phyloP scores from a whole-genome alignment of 2,797 vertebrate species.

The Peromyscus nudipes region DNA sequence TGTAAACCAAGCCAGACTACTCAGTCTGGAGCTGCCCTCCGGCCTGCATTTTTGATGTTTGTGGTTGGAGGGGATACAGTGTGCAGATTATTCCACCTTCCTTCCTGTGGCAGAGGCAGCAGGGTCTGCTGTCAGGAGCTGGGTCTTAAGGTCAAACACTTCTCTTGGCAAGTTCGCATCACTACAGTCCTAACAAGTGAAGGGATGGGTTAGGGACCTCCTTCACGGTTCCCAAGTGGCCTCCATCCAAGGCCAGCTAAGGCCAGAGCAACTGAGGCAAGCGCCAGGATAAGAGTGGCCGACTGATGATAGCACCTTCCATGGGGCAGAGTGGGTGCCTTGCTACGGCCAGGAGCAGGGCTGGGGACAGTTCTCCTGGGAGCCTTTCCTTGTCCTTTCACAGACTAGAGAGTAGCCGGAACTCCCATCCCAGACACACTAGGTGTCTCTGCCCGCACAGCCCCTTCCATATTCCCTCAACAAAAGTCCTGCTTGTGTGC shows the following conservation, averaged over 20 bases:
- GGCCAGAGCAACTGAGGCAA: not conserved
- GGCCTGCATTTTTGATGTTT: rapidly evolving
- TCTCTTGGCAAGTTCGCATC: not conserved
- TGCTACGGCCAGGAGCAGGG: not conserved
- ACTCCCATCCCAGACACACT: not conserved
- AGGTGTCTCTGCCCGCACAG: not conserved
- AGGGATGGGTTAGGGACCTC: not conserved
- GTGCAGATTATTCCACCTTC: not conserved
- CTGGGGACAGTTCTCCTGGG: not conserved
- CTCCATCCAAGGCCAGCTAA: not conserved
- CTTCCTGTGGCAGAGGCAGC: not conserved
- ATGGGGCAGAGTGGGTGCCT: not conserved
- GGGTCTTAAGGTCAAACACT: not conserved
- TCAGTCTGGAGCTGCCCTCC: not conserved
- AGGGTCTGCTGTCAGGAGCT: not conserved
- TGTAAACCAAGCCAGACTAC: not conserved
- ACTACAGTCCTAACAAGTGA: not conserved
- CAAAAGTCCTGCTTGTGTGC: no score
- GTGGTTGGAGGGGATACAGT: rapidly evolving
- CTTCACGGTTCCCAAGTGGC: not conserved
- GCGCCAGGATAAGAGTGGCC: not conserved
- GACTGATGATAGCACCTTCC: not conserved
- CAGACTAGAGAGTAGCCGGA: not conserved
- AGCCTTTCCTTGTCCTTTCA: not conserved
- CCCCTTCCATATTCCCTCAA: not conserved